Evolutionary conservation across 2,888 invertebrate species (phyloP).

Genomic region (Sarcophaga caerulescens): DNA sequence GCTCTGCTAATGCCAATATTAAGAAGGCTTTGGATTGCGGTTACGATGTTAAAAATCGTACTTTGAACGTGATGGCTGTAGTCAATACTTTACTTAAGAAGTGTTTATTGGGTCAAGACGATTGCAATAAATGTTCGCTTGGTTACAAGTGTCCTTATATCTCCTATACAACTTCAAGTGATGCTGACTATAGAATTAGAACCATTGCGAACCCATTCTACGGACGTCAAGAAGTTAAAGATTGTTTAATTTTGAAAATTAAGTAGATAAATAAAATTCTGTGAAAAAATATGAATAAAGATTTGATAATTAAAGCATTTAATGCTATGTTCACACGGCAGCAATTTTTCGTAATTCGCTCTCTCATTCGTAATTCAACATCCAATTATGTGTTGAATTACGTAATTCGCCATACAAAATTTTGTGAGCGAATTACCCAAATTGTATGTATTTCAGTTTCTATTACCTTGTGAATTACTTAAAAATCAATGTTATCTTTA

Average conservation of each 20-base stretch:
- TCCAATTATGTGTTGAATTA: too few relatives aligned
- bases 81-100: constrained; percentile 35
- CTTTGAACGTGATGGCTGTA: constrained; percentile 22
- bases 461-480: too few relatives aligned
- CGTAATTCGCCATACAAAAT: too few relatives aligned
- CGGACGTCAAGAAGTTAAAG: constrained; percentile 1
- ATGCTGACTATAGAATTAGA: not conserved
- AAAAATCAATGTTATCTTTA: too few relatives aligned
- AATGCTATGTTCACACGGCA: too few relatives aligned
- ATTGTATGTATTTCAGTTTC: too few relatives aligned
- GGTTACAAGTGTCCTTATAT: constrained; percentile 26
- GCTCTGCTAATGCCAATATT: constrained; percentile 15
- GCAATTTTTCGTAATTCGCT: too few relatives aligned
- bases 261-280: not conserved
- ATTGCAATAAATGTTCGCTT: constrained; percentile 12
- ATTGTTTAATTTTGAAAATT: constrained; percentile 41
- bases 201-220: constrained; percentile 60
- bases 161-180: constrained; percentile 1
- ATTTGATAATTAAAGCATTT: too few relatives aligned
- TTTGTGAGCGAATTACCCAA: too few relatives aligned
- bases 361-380: too few relatives aligned
- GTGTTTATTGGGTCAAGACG: constrained; percentile 27
- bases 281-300: too few relatives aligned
- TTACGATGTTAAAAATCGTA: constrained; percentile 14
- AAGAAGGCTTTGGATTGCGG: constrained; percentile 54